Base-by-base conservation (phyloP, 1,140 invertebrate genomes). In the Choristoneura fumiferana region DNA sequence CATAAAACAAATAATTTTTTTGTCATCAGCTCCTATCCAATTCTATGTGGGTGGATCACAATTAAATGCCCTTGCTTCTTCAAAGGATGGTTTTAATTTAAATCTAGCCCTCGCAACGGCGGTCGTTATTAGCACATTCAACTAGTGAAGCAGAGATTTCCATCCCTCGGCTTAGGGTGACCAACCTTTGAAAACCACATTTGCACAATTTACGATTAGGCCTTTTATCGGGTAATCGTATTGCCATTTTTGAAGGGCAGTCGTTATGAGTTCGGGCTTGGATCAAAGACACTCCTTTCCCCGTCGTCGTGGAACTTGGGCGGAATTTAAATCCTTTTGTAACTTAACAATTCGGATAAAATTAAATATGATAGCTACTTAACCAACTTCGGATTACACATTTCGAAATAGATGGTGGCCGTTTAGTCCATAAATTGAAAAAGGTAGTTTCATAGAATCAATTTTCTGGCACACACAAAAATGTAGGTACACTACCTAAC, bases 51-150 rank as follows among this genome's bases (percentile, higher is more conserved):
- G 71, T 67, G 69, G 72, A 78, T 81, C 74, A 79, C 76, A 82
- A 86, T 86, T 84, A 82, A 73, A 81, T 73, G 65, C 69, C 78
- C 75, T 71, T 62, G 58, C 62, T 80, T 79, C 78, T 81, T 81
- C 69, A 81, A 49, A 81, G 75, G 70, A 65, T 33, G 64, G 58
- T 77, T 84, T 84, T 81, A 84, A 81, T 86, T 86, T 83, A 75
- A 84, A 82, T 72, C 72, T 73, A 66, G 69, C 74, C 76, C 73
- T 76, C 63, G n/a, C 9, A 58, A n/a, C 12, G 10, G 22, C 14
- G 17, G 45, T 53, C 56, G 56, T 62, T 62, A 57, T 62, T 62
- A 62, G 54, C 60, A 62, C 60, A 57, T 62, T 57, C 60, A 54
- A 33, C 45, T 57, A 53, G 52, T 60, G 35, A 43, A 55, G 57